phyloP scores from a whole-genome alignment of 2,888 invertebrate genomes.

The Rotaria socialis region DNA sequence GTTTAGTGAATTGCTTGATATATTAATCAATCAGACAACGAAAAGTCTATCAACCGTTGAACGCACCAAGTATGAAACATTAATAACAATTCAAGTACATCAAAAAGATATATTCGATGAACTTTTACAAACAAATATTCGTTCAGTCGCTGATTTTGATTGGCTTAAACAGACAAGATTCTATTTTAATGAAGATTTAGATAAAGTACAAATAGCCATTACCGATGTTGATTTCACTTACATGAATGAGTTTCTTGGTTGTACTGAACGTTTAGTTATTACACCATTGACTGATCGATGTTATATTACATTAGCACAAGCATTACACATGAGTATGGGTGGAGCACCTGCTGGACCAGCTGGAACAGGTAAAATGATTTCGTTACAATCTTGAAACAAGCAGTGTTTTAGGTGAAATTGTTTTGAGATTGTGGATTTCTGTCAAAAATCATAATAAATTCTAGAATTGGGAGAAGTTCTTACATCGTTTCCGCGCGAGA shows the following conservation, averaged over 20 bases:
- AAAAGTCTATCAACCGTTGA: conserved; percentile 82
- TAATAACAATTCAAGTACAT: conserved; percentile 96
- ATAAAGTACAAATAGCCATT: conserved; percentile 83
- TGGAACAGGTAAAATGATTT: conserved; percentile 70
- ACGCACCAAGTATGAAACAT: conserved; percentile 86
- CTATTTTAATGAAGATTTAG: conserved; percentile 89
- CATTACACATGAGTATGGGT: conserved; percentile 93
- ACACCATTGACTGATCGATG: conserved; percentile 93
- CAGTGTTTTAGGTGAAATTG: too few species aligned
- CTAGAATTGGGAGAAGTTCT: too few species aligned
- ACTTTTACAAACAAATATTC: conserved; percentile 63
- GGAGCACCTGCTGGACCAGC: conserved; percentile 93
- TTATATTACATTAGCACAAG: conserved; percentile 92
- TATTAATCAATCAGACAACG: conserved; percentile 88
- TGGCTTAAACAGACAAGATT: conserved; percentile 93
- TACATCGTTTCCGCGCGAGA: too few species aligned
- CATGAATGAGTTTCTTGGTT: conserved; percentile 92
- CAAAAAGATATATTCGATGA: conserved; percentile 94
- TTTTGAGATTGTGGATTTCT: too few species aligned
- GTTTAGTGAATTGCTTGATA: conserved; percentile 84
- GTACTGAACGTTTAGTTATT: conserved; percentile 88
- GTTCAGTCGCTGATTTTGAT: conserved; percentile 82
- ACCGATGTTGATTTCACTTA: conserved; percentile 91
- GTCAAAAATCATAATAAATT: too few species aligned
- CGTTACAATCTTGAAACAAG: neutral